phyloP scores from a whole-genome alignment of 1,140 invertebrate genomes.

The Acromyrmex charruanus region DNA sequence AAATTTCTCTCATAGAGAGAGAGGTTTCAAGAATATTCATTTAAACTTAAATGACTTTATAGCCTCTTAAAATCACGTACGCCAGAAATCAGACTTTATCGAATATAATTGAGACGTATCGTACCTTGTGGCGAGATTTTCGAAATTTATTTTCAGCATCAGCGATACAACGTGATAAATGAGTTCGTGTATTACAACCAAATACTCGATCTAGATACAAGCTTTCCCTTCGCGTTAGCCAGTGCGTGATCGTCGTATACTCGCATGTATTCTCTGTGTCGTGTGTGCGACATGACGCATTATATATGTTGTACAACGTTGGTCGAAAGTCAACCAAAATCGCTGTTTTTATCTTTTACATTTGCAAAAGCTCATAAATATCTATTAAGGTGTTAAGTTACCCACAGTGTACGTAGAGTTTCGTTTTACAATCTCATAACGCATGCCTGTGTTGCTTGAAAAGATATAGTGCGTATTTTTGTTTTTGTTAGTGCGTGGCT shows the following conservation, averaged over 20 bases:
- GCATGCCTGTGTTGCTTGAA: not conserved
- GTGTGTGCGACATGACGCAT: conserved; percentile 33
- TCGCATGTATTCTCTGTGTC: not conserved
- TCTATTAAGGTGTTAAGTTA: conserved; percentile 76
- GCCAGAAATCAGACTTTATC: conserved; percentile 21
- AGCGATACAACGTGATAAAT: conserved; percentile 53
- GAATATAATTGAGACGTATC: conserved; percentile 64
- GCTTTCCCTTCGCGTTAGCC: conserved; percentile 16
- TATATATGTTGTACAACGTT: conserved; percentile 37
- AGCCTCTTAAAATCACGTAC: not conserved
- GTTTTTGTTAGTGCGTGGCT: too few species aligned
- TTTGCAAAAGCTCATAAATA: conserved; percentile 74
- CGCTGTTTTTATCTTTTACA: conserved; percentile 73
- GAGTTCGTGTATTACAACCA: conserved; percentile 47
- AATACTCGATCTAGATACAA: conserved; percentile 49
- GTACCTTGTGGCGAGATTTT: conserved; percentile 53
- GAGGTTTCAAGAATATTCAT: conserved; percentile 1
- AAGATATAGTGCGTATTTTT: not conserved
- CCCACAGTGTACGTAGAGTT: conserved; percentile 68
- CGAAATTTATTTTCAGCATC: conserved; percentile 45
- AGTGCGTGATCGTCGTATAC: not conserved
- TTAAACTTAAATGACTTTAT: not conserved
- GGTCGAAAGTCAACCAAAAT: conserved; percentile 63
- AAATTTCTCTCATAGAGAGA: not conserved
- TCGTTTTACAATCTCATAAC: conserved; percentile 28